Conservation (phyloP, 2,888 invertebrate species). For the Noctua pronuba region DNA sequence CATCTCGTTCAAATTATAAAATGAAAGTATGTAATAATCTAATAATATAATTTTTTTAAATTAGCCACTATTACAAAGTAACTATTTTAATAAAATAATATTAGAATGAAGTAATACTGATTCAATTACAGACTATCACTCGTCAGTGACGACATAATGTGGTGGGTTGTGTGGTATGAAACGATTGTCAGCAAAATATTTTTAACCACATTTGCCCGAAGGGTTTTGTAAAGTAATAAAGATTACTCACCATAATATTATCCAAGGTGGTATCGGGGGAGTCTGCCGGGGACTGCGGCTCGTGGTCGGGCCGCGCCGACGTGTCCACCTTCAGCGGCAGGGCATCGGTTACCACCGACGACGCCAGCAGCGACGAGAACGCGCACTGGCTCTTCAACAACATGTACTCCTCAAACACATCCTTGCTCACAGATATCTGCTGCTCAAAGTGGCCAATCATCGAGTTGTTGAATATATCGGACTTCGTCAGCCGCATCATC, state of each 20-base stretch:
- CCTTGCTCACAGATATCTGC: conserved; percentile 67
- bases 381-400: conserved; percentile 47
- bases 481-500: conserved; percentile 76
- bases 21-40: background rate
- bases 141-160: background rate
- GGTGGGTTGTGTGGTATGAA: background rate
- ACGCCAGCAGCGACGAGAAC: conserved; percentile 35
- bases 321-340: background rate
- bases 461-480: conserved; percentile 71
- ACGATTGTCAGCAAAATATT: background rate
- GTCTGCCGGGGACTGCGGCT: conserved; percentile 51
- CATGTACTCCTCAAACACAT: conserved; percentile 68
- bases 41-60: background rate
- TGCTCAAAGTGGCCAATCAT: conserved; percentile 76
- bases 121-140: background rate
- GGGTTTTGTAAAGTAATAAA: background rate
- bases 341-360: conserved; percentile 13
- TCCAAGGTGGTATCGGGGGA: conserved; percentile 82
- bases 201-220: background rate
- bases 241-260: conserved; percentile 77
- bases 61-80: background rate
- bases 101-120: background rate
- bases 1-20: background rate
- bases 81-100: conserved; percentile 1
- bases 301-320: background rate